These are phyloP conservation scores for Gopherus flavomarginatus DNA, from an alignment of 2,113 vertebrate genomes.

Conservation along the genomic window DNA sequence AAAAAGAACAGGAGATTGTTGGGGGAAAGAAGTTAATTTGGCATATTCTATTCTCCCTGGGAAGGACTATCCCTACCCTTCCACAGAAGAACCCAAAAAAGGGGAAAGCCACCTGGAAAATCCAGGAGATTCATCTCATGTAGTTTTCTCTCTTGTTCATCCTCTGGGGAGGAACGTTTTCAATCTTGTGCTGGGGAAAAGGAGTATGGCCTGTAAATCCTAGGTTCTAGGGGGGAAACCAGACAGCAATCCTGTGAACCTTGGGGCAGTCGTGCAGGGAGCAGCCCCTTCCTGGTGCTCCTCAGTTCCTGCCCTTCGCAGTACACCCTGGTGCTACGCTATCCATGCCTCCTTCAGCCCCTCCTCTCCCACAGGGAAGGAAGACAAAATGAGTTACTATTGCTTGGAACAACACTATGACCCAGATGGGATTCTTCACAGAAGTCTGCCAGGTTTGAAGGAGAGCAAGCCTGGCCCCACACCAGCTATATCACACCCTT, in stretches of 20 bases:
- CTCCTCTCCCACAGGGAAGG: background rate
- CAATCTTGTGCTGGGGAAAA: background rate
- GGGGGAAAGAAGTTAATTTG: background rate
- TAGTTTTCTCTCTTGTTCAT: background rate
- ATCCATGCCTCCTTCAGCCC: background rate
- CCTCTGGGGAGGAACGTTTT: background rate
- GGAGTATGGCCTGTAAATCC: background rate
- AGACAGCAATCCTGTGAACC: background rate
- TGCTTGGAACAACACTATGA: background rate
- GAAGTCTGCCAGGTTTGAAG: background rate
- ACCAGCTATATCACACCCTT: background rate
- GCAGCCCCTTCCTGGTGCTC: background rate
- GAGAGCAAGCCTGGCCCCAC: background rate
- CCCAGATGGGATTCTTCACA: background rate
- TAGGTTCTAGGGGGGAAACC: background rate
- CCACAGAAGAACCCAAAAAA: background rate
- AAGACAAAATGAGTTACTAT: background rate
- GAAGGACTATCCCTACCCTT: background rate
- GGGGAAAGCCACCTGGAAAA: background rate
- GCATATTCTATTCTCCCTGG: background rate
- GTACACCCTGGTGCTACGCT: background rate
- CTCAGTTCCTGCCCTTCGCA: background rate
- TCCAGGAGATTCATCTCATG: background rate
- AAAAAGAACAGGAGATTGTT: background rate
- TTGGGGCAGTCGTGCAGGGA: background rate